Evolutionary conservation across 2,113 vertebrate species (phyloP).

Genomic region (Lipophrys pholis): DNA sequence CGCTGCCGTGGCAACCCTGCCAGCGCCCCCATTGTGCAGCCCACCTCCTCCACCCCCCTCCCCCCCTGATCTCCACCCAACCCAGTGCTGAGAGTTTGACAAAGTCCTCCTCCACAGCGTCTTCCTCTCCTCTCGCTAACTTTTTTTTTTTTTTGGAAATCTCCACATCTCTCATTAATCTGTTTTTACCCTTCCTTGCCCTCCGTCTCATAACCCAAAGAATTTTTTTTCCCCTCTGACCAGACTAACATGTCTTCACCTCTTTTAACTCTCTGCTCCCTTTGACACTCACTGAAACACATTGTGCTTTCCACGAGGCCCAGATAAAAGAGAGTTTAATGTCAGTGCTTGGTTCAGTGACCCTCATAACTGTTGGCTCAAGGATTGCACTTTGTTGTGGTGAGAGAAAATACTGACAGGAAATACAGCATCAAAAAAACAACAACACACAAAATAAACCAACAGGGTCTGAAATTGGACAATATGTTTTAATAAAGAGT

Average conservation of each 20-base stretch:
- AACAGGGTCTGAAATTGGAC: background rate
- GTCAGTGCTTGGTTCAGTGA: constrained; percentile 12
- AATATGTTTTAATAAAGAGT: background rate
- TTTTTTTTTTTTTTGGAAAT: constrained; percentile 14
- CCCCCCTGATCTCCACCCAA: constrained; percentile 42
- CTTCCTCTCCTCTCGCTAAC: constrained; percentile 43
- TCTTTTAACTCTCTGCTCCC: constrained; percentile 51
- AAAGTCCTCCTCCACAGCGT: constrained; percentile 57
- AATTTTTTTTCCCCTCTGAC: constrained; percentile 45
- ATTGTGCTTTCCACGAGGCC: constrained; percentile 20
- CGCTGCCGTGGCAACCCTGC: constrained; percentile 78
- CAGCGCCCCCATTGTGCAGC: constrained; percentile 56
- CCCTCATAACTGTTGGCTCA: constrained; percentile 16
- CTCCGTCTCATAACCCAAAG: constrained; percentile 8
- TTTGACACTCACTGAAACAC: constrained; percentile 40
- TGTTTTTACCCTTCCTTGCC: constrained; percentile 53
- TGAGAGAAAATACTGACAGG: constrained; percentile 11
- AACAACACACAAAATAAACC: background rate
- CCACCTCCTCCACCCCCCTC: constrained; percentile 30
- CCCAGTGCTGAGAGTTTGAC: constrained; percentile 64
- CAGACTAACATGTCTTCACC: constrained; percentile 58
- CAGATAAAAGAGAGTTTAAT: constrained; percentile 25
- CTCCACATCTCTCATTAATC: constrained; percentile 70
- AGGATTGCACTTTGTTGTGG: constrained; percentile 3
- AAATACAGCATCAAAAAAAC: background rate